phyloP scores from a whole-genome alignment of 2,888 invertebrate genomes.

The Malachius bipustulatus region DNA sequence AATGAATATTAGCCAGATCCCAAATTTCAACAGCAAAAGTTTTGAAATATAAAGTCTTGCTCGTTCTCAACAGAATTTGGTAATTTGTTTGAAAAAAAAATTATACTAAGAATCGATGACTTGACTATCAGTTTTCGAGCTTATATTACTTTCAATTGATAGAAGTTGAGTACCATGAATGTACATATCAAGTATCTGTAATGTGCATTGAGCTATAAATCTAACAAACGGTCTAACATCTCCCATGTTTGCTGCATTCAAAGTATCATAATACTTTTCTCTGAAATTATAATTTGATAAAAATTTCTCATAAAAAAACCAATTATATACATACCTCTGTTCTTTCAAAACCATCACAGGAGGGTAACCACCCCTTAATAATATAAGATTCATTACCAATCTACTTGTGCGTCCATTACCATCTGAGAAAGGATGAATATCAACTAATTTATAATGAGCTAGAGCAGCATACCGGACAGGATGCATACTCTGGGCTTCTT shows the following conservation, averaged over 20 bases:
- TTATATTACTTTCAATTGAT: slow-evolving; percentile 10
- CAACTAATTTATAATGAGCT: slow-evolving; percentile 93
- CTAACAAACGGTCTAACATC: slow-evolving; percentile 92
- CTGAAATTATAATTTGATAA: slow-evolving; percentile 27
- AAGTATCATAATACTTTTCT: slow-evolving; percentile 74
- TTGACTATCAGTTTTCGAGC: background rate
- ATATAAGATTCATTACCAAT: slow-evolving; percentile 87
- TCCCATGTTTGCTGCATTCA: slow-evolving; percentile 86
- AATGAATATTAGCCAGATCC: no score
- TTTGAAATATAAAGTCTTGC: no score
- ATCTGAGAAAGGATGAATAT: slow-evolving; percentile 94
- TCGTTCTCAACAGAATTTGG: no score
- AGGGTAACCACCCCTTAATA: slow-evolving; percentile 92
- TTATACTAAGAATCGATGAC: background rate
- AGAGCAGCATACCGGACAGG: slow-evolving; percentile 74
- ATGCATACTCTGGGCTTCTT: slow-evolving; percentile 55
- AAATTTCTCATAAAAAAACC: slow-evolving; percentile 7
- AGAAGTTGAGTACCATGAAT: slow-evolving; percentile 24
- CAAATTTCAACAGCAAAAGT: no score
- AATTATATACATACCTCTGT: slow-evolving; percentile 41
- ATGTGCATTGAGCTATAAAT: slow-evolving; percentile 85
- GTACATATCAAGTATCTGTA: slow-evolving; percentile 30
- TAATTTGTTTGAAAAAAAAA: no score
- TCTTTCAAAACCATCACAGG: slow-evolving; percentile 90
- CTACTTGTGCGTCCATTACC: slow-evolving; percentile 95